A percentile compares a stretch with the other conserved stretches of the same genome.
These are phyloP conservation scores for Motacilla alba DNA, from an alignment of 2,113 vertebrate species.

Conservation along the genomic window DNA sequence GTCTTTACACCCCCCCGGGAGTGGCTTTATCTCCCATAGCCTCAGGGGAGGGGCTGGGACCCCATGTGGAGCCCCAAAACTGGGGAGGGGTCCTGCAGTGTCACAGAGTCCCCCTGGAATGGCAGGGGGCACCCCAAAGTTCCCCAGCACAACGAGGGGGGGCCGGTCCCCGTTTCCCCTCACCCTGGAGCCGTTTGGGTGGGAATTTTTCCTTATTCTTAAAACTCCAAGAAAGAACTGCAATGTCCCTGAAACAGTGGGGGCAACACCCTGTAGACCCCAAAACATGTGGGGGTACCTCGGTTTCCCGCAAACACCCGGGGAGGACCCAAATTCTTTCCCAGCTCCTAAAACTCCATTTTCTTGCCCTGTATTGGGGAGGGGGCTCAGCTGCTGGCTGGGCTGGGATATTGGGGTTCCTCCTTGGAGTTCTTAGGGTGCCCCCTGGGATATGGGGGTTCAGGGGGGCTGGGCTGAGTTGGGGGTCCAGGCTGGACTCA, in stretches of 20 bases:
- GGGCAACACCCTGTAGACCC: rapidly evolving
- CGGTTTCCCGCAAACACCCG: rapidly evolving
- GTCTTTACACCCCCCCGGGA: not conserved
- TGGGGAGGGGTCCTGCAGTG: not conserved
- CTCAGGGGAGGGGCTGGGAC: not conserved
- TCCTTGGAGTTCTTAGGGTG: not conserved
- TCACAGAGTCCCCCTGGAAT: not conserved
- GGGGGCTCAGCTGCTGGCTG: not conserved
- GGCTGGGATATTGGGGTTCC: not conserved
- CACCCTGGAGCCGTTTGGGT: rapidly evolving
- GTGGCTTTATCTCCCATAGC: not conserved
- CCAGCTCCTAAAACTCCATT: rapidly evolving
- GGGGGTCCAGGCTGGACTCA: no score
- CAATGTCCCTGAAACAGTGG: rapidly evolving
- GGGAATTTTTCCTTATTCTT: rapidly evolving
- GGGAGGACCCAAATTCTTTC: rapidly evolving
- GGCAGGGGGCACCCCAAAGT: no score
- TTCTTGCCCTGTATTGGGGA: rapidly evolving
- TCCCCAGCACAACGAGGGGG: no score
- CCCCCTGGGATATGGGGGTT: not conserved
- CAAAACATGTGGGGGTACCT: not conserved
- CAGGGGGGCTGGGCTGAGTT: not conserved
- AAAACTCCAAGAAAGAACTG: rapidly evolving
- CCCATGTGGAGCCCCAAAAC: no score
- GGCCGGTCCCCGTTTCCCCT: rapidly evolving